phyloP scores from a whole-genome alignment of 2,797 vertebrate genomes.

The Syngnathus acus region DNA sequence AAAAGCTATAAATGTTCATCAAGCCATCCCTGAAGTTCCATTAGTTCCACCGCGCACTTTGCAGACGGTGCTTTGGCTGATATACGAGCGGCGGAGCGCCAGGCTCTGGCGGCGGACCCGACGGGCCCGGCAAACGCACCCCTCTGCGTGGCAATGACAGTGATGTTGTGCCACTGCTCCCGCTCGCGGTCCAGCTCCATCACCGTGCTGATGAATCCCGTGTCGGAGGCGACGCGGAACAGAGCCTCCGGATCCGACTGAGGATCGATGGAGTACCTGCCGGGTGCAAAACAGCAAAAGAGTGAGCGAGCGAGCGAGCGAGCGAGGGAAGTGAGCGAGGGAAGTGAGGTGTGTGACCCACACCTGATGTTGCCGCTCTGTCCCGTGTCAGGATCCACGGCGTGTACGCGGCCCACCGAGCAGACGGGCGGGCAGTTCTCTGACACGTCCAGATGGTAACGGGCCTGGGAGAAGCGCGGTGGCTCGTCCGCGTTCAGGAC shows the following conservation, averaged over 20 bases:
- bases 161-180: conserved; percentile 83
- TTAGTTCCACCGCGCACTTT: conserved; percentile 21
- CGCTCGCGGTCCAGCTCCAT: conserved; percentile 79
- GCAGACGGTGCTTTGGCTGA: conserved; percentile 20
- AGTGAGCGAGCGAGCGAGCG: not conserved
- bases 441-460: conserved; percentile 75
- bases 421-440: conserved; percentile 79
- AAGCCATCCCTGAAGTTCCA: conserved; percentile 27
- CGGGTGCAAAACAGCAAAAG: conserved; percentile 9
- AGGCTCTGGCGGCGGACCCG: not conserved
- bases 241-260: conserved; percentile 78
- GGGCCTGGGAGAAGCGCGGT: conserved; percentile 72
- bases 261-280: conserved; percentile 83
- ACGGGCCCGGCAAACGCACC: conserved; percentile 59
- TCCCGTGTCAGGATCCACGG: conserved; percentile 77
- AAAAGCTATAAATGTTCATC: conserved; percentile 26
- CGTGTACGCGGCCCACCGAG: conserved; percentile 73
- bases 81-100: conserved; percentile 18
- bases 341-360: not conserved
- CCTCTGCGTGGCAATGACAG: conserved; percentile 81
- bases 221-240: conserved; percentile 81
- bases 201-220: conserved; percentile 76
- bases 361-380: conserved; percentile 79
- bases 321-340: conserved; percentile 4
- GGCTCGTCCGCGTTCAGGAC: conserved; percentile 85